phyloP scores from a whole-genome alignment of 2,888 invertebrate genomes.

The Cephus sareptanus region DNA sequence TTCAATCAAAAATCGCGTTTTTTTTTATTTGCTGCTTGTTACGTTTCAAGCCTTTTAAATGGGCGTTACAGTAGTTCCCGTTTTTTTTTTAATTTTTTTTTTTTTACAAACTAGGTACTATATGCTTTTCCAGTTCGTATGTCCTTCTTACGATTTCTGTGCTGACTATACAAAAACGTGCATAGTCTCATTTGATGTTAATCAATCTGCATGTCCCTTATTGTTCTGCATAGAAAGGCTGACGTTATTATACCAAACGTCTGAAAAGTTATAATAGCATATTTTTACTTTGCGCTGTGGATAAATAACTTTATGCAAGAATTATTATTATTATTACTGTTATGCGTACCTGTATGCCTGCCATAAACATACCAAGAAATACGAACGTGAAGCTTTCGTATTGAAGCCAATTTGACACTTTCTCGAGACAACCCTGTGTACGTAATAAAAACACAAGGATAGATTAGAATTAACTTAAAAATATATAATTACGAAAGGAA shows the following conservation, averaged over 20 bases:
- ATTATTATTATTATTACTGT: background rate
- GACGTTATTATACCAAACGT: constrained; percentile 53
- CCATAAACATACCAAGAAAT: constrained; percentile 62
- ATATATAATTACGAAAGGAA: background rate
- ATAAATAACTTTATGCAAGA: background rate
- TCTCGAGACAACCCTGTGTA: constrained; percentile 66
- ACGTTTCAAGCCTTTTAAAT: background rate
- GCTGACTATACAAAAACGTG: background rate
- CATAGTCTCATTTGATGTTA: constrained; percentile 2
- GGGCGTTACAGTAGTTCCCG: background rate
- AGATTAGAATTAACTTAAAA: background rate
- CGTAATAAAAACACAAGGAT: background rate
- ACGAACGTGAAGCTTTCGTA: constrained; percentile 65
- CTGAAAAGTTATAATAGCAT: constrained; percentile 32
- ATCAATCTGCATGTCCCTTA: constrained; percentile 46
- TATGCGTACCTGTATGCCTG: constrained; percentile 52
- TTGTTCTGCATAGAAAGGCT: constrained; percentile 52
- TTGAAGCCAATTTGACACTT: constrained; percentile 64
- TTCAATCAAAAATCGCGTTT: background rate
- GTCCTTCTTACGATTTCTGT: background rate
- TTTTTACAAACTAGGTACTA: background rate
- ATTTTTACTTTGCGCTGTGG: too few relatives aligned
- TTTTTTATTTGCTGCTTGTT: background rate
- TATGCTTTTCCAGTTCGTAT: background rate
- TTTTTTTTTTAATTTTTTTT: background rate